Evolutionary conservation across 1,140 invertebrate species (phyloP).

Genomic region (Drosophila virilis): DNA sequence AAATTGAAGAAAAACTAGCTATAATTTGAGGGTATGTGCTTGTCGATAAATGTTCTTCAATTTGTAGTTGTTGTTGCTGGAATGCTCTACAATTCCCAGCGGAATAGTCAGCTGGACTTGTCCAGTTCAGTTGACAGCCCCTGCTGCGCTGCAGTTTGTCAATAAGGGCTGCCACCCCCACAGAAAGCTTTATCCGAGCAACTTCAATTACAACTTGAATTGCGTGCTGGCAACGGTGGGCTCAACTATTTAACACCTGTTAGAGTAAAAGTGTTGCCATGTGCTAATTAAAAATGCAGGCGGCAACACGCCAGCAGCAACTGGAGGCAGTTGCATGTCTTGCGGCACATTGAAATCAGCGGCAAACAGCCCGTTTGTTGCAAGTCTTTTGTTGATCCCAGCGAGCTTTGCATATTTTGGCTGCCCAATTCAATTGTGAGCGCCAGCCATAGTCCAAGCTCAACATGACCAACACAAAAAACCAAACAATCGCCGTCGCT

Average conservation of each 20-base stretch:
- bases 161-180: slow-evolving; percentile 29
- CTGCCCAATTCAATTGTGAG: slow-evolving; percentile 73
- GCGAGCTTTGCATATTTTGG: slow-evolving; percentile 55
- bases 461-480: slow-evolving; percentile 9
- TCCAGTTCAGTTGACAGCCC: slow-evolving; percentile 5
- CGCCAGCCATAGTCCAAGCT: slow-evolving; percentile 24
- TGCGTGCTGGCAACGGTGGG: slow-evolving; percentile 48
- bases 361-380: slow-evolving; percentile 48
- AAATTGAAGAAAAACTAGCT: not conserved
- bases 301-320: slow-evolving; percentile 54
- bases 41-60: not conserved
- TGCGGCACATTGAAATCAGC: slow-evolving; percentile 26
- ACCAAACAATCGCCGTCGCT: slow-evolving; percentile 5
- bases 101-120: not conserved
- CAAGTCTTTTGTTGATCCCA: slow-evolving; percentile 37
- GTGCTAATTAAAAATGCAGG: slow-evolving; percentile 62
- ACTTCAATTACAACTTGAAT: slow-evolving; percentile 35
- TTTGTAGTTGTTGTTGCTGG: slow-evolving; percentile 1
- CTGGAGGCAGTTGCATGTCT: slow-evolving; percentile 50
- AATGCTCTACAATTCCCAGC: slow-evolving; percentile 5
- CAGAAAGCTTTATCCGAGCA: slow-evolving; percentile 3
- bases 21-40: not conserved
- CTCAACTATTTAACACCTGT: slow-evolving; percentile 74
- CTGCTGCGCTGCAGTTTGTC: not conserved
- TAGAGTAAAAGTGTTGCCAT: slow-evolving; percentile 68